A percentile compares a stretch with the other conserved stretches of the same genome.
These are phyloP conservation scores for Acropora yongei DNA, from an alignment of 64 coral and sea anemone genomes.

Conservation along the genomic window DNA sequence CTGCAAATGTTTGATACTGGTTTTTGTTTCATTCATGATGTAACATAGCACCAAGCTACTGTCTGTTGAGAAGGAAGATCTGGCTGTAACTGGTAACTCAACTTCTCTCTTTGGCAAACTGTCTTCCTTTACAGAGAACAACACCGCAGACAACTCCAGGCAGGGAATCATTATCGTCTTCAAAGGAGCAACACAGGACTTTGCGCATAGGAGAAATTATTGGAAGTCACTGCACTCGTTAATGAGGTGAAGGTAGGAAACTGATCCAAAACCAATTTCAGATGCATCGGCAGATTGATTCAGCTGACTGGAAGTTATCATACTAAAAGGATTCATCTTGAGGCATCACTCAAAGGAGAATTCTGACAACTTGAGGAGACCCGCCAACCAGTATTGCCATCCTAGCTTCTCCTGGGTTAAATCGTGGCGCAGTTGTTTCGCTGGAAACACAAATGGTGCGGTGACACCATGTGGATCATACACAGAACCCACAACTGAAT, in stretches of 20 bases:
- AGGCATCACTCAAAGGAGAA: not conserved
- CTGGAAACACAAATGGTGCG: not conserved
- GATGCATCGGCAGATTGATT: conserved; percentile 4
- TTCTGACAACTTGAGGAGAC: not conserved
- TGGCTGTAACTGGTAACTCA: no score
- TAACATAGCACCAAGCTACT: no score
- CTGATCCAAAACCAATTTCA: not conserved
- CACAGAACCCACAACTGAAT: not conserved
- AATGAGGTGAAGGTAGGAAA: not conserved
- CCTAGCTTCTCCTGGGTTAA: not conserved
- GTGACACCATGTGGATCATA: not conserved
- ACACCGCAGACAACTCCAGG: not conserved
- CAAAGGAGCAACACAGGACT: not conserved
- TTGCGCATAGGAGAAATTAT: not conserved
- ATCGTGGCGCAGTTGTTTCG: not conserved
- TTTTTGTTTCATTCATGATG: no score
- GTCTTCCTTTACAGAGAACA: not conserved
- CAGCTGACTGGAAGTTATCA: not conserved
- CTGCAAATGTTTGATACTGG: no score
- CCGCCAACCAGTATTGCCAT: not conserved
- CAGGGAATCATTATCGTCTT: not conserved
- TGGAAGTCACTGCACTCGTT: not conserved
- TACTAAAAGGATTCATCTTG: not conserved
- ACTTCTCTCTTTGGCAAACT: no score
- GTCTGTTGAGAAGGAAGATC: no score